These are phyloP conservation scores for Molossus alvarezi DNA, from an alignment of 2,797 vertebrate species.

Conservation along the genomic window DNA sequence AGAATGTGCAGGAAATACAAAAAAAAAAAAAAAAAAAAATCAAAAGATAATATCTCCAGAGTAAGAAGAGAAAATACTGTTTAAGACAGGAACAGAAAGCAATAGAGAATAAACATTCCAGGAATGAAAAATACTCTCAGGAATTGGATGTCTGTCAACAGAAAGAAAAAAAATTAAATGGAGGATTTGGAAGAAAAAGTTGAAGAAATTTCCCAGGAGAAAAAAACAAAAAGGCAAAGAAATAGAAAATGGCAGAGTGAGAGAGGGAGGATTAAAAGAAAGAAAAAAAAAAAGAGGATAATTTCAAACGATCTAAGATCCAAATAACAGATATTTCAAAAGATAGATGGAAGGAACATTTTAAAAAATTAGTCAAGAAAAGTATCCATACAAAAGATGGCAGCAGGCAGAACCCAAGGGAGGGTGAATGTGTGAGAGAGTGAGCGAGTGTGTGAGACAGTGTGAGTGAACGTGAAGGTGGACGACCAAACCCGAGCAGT, in stretches of 20 bases:
- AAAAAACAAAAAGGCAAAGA: background rate
- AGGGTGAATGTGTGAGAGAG: too few species aligned
- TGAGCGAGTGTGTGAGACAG: too few species aligned
- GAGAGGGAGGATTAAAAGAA: background rate
- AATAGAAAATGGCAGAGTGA: background rate
- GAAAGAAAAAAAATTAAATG: background rate
- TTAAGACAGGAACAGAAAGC: background rate
- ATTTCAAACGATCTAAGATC: background rate
- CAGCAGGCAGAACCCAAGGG: too few species aligned
- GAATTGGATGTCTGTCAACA: background rate
- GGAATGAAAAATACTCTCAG: background rate
- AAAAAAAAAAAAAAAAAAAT: background rate
- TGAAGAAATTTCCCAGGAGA: conserved; percentile 39
- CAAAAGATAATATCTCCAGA: background rate
- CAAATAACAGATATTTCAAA: background rate
- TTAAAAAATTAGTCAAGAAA: background rate
- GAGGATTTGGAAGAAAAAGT: background rate
- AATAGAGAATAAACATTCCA: background rate
- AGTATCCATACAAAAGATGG: background rate
- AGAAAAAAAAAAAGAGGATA: background rate
- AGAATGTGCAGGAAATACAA: background rate
- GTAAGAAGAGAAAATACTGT: background rate
- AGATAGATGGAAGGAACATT: background rate
- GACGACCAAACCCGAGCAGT: too few species aligned
- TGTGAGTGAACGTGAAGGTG: too few species aligned